A percentile compares a stretch with the other conserved stretches of the same genome.
Conservation (phyloP, 2,888 invertebrate genomes). For the Lymantria dispar region DNA sequence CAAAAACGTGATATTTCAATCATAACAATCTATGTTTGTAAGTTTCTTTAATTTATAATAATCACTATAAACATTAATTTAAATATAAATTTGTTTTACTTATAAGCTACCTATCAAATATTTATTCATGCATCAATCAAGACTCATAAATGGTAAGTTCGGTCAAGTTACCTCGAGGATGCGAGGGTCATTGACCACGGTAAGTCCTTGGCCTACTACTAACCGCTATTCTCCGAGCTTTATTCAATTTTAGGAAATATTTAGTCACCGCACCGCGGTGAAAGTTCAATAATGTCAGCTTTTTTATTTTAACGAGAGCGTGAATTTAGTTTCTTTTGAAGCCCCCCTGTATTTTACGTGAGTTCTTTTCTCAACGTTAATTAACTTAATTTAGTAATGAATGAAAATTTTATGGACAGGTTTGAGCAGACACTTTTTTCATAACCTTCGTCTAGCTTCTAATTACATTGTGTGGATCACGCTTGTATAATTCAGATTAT, state of each 20-base stretch:
- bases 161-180: constrained; percentile 29
- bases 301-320: neutral
- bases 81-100: neutral
- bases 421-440: too few relatives aligned
- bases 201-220: constrained; percentile 61
- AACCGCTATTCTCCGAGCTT: constrained; percentile 19
- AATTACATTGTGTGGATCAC: too few relatives aligned
- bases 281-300: constrained; percentile 15
- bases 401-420: too few relatives aligned
- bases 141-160: constrained; percentile 7
- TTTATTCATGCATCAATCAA: neutral
- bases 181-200: constrained; percentile 57
- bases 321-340: neutral
- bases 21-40: too few relatives aligned
- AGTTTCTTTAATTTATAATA: neutral
- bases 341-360: neutral
- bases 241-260: constrained; percentile 37
- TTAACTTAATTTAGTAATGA: neutral
- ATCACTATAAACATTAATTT: neutral
- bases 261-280: constrained; percentile 9
- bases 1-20: too few relatives aligned
- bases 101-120: neutral
- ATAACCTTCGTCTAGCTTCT: too few relatives aligned
- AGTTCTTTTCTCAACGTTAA: neutral
- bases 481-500: too few relatives aligned